These are phyloP conservation scores for Channallabes apus DNA, from an alignment of 2,797 vertebrate genomes.

Conservation along the genomic window DNA sequence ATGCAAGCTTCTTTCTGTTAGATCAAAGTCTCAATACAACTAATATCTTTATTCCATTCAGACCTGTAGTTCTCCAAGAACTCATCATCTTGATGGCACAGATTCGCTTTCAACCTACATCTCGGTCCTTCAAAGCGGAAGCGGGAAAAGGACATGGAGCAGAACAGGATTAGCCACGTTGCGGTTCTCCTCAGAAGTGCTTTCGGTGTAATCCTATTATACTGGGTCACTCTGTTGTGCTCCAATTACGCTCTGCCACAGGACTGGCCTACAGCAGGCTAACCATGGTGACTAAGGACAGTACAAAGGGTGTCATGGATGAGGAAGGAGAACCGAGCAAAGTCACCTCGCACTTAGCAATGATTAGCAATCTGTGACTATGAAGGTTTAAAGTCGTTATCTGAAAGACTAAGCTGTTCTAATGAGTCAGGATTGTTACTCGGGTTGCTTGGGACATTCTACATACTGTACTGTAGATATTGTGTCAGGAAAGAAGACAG, in stretches of 20 bases:
- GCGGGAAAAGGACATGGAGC: slow-evolving; percentile 42
- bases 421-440: background rate
- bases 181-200: slow-evolving; percentile 53
- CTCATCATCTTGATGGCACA: slow-evolving; percentile 24
- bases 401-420: background rate
- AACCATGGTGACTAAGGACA: slow-evolving; percentile 46
- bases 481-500: background rate
- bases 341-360: slow-evolving; percentile 13
- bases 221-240: slow-evolving; percentile 46
- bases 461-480: background rate
- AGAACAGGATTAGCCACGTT: slow-evolving; percentile 53
- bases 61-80: background rate
- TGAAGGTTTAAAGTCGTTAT: background rate
- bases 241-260: slow-evolving; percentile 48
- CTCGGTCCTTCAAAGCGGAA: slow-evolving; percentile 23
- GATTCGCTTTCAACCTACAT: background rate
- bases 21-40: background rate
- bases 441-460: background rate
- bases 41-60: background rate
- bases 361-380: slow-evolving; percentile 1
- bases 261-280: slow-evolving; percentile 35
- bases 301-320: slow-evolving; percentile 37
- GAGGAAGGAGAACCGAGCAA: slow-evolving; percentile 39
- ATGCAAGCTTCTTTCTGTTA: background rate
- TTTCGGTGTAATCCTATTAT: slow-evolving; percentile 60